Evolutionary conservation across 2,113 vertebrate species (phyloP), one percentile per base, ranked within the genome.

Genomic region (Sapayoa aenigma): DNA sequence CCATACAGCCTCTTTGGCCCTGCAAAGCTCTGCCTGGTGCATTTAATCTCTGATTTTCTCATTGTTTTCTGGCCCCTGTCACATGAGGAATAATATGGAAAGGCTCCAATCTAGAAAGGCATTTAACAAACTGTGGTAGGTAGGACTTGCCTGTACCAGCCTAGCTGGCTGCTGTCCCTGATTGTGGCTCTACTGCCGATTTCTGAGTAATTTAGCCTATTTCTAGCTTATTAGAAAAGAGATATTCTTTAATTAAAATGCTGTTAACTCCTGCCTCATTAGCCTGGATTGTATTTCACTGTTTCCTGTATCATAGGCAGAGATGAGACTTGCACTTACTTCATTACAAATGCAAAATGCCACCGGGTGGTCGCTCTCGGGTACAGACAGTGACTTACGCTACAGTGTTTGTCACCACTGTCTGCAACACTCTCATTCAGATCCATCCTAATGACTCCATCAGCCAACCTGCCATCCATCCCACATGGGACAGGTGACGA

Each of bases 341-440:
- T 58, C 31, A 81, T 88, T 81, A 50, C 27, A 66, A 84, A 84
- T 63, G 78, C 81, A 77, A 62, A 79, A 67, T 85, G 84, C 73
- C 93, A 53, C 93, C 47, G 60, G 84, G 92, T 37, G 93, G 78
- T 81, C 13, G 4, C 71, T 76, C 47, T 12, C 8, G 0, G 37
- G 84, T 72, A 81, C 92, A 87, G 59, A 42, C 79, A 77, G 83
- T 74, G 91, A 82, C 68, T 89, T 41, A 1, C 0, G 10, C 55
- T 15, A 1, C 65, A 17, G 84, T 0, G 1, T 69, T 71, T 84
- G 84, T 82, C 83, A 52, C 5, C 5, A 4, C 1, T 2, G 18
- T 42, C 56, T 2, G 13, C 9, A 11, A 71, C 79, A 9, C 33
- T 3, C 0, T 35, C 53, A 72, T 68, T 75, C 80, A 62, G 52